These are phyloP conservation scores for Hypomecis punctinalis DNA, from an alignment of 2,888 invertebrate genomes.

Conservation along the genomic window DNA sequence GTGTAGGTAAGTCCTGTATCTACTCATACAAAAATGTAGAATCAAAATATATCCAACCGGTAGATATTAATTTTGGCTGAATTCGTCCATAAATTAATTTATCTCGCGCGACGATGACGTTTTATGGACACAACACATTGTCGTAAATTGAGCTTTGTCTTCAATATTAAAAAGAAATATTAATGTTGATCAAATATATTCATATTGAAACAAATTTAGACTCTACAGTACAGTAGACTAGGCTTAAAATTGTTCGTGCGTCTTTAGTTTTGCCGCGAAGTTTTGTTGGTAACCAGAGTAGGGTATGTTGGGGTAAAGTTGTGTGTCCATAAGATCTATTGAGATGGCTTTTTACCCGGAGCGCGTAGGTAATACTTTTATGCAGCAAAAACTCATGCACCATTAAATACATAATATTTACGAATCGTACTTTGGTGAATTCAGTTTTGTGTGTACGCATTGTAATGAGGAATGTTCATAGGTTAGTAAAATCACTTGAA, in stretches of 20 bases:
- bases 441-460: too few relatives aligned
- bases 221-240: slow-evolving; percentile 35
- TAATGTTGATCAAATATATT: slow-evolving; percentile 6
- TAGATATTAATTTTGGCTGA: background rate
- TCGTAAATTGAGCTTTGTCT: slow-evolving; percentile 67
- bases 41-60: background rate
- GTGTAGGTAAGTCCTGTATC: too few relatives aligned
- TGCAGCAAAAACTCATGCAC: too few relatives aligned
- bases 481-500: too few relatives aligned
- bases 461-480: too few relatives aligned
- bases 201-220: background rate
- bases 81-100: slow-evolving; percentile 74
- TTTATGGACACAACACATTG: slow-evolving; percentile 59
- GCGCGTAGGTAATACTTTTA: too few relatives aligned
- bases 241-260: slow-evolving; percentile 26
- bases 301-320: slow-evolving; percentile 57
- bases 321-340: slow-evolving; percentile 48
- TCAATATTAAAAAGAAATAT: slow-evolving; percentile 72
- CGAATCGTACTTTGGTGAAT: too few relatives aligned
- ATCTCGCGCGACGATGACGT: slow-evolving; percentile 53
- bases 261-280: slow-evolving; percentile 13
- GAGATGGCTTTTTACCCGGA: too few relatives aligned
- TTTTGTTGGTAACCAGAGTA: slow-evolving; percentile 34
- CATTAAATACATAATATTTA: too few relatives aligned
- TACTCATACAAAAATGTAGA: too few relatives aligned